These are phyloP conservation scores for Gila orcuttii DNA, from an alignment of 2,113 vertebrate genomes.

Conservation along the genomic window DNA sequence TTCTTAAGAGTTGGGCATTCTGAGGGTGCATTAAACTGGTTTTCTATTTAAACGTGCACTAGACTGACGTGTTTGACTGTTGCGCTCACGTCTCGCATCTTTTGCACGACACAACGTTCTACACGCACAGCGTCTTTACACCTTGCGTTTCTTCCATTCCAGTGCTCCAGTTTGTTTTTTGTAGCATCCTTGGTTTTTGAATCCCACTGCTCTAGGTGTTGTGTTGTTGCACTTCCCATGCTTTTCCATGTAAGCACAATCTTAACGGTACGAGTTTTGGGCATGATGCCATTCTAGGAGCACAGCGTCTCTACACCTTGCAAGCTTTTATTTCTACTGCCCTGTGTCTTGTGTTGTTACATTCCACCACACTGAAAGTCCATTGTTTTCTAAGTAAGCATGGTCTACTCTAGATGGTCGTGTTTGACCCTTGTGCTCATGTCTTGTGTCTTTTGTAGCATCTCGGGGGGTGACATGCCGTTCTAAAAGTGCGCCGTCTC, in stretches of 20 bases:
- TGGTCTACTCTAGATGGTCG: neutral
- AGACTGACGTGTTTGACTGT: neutral
- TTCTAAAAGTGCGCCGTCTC: neutral
- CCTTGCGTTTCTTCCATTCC: no score
- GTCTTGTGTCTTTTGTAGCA: neutral
- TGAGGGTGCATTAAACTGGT: neutral
- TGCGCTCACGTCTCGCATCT: neutral
- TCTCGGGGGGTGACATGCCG: neutral
- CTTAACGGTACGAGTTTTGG: no score
- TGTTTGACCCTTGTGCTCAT: neutral
- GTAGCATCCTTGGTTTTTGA: no score
- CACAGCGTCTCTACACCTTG: no score
- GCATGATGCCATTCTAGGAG: no score
- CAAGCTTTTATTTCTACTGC: neutral
- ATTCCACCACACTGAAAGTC: neutral
- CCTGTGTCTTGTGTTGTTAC: neutral
- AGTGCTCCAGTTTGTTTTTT: no score
- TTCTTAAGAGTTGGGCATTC: neutral
- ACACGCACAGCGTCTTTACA: neutral
- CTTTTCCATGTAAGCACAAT: no score
- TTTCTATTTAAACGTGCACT: neutral
- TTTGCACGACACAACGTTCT: neutral
- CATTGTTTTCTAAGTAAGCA: neutral
- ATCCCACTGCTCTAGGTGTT: no score
- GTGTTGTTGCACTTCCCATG: no score